phyloP scores from a whole-genome alignment of 2,888 invertebrate genomes.

The Abrostola triplasia region DNA sequence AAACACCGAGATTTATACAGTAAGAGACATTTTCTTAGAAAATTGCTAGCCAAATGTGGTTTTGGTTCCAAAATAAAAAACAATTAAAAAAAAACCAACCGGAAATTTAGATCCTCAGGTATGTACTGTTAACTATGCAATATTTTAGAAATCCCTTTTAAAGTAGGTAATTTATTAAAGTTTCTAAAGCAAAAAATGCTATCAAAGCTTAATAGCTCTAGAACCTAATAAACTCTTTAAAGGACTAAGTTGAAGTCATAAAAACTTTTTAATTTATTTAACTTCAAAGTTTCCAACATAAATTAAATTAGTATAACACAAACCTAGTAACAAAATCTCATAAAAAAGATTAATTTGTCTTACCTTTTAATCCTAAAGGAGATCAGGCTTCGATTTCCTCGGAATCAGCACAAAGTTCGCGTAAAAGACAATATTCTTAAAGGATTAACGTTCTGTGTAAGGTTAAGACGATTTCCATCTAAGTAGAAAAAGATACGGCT shows the following conservation, averaged over 20 bases:
- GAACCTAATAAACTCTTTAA: conserved; percentile 5
- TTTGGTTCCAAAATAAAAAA: too few species aligned
- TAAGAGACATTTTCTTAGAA: too few species aligned
- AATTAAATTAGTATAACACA: conserved; percentile 6
- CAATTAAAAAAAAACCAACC: too few species aligned
- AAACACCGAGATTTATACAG: too few species aligned
- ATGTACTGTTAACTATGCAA: background rate
- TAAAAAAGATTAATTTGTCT: conserved; percentile 32
- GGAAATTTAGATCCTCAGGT: too few species aligned
- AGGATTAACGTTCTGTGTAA: conserved; percentile 59
- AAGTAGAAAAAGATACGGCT: conserved; percentile 55
- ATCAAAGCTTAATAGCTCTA: background rate
- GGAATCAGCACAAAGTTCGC: conserved; percentile 58
- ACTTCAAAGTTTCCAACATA: conserved; percentile 1
- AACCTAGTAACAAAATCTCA: conserved; percentile 1
- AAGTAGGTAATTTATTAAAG: background rate
- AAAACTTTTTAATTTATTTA: conserved; percentile 22
- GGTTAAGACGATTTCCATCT: conserved; percentile 56
- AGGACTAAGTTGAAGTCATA: conserved; percentile 13
- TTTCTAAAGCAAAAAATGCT: conserved; percentile 1
- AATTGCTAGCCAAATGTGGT: too few species aligned
- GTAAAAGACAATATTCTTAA: conserved; percentile 64
- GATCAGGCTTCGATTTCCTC: conserved; percentile 44
- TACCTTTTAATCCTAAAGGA: conserved; percentile 38
- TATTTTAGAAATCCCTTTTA: background rate